A percentile compares a stretch with the other conserved stretches of the same genome.
Conservation (phyloP, 2,113 vertebrate genomes). For the Nothoprocta perdicaria region DNA sequence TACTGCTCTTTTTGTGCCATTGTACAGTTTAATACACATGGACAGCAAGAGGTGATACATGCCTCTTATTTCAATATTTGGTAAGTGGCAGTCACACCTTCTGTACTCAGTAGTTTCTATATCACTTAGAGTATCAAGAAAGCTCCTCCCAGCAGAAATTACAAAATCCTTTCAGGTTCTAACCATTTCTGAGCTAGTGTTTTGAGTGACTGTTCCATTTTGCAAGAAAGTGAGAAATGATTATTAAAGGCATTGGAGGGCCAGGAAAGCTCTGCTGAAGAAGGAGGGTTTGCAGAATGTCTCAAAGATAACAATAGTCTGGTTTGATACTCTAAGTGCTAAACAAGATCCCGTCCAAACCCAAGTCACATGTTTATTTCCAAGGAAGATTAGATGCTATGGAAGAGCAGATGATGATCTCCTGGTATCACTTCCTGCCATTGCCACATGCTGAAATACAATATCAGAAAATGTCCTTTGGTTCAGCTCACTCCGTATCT, state of each 20-base stretch:
- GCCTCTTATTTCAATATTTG: background rate
- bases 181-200: background rate
- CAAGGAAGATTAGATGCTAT: background rate
- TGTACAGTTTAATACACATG: background rate
- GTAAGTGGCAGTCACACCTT: background rate
- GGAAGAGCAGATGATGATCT: background rate
- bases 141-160: background rate
- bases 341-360: background rate
- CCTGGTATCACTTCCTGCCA: background rate
- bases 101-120: background rate
- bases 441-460: background rate
- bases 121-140: background rate
- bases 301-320: background rate
- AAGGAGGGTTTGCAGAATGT: background rate
- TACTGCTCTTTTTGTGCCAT: background rate
- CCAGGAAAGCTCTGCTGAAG: background rate
- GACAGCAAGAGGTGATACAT: background rate
- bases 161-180: background rate
- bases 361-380: background rate
- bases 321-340: background rate
- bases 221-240: background rate
- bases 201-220: background rate
- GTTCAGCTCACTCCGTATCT: background rate
- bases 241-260: background rate
- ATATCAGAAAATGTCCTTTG: background rate